These are phyloP conservation scores for Heterotilapia buettikoferi DNA, from an alignment of 2,113 vertebrate species.

Conservation along the genomic window DNA sequence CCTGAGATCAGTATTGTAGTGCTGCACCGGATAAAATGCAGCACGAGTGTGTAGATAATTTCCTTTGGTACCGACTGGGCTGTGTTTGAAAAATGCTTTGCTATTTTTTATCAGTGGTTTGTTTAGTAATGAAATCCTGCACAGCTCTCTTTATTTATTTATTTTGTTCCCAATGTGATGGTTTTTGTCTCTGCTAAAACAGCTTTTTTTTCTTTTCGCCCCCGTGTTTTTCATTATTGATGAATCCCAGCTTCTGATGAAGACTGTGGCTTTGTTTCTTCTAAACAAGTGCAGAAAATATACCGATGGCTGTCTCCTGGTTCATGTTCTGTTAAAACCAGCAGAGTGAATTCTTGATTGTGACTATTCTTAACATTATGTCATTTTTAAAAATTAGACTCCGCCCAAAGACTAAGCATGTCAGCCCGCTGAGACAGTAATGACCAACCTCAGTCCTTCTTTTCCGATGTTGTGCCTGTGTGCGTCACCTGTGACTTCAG, in stretches of 20 bases:
- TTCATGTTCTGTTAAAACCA: conserved; percentile 16
- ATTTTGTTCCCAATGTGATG: conserved; percentile 41
- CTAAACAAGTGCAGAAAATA: conserved; percentile 8
- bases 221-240: not conserved
- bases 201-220: not conserved
- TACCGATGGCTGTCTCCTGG: not conserved
- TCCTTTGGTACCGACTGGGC: conserved; percentile 48
- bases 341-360: conserved; percentile 6
- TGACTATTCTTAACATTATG: conserved; percentile 6
- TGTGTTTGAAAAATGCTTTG: conserved; percentile 55
- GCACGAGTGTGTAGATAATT: conserved; percentile 64
- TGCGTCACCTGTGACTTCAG: conserved; percentile 34
- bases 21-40: conserved; percentile 39
- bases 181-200: conserved; percentile 34
- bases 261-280: conserved; percentile 27
- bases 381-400: conserved; percentile 9
- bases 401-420: conserved; percentile 41
- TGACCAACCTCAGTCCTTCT: conserved; percentile 18
- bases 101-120: conserved; percentile 53
- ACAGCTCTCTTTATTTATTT: conserved; percentile 54
- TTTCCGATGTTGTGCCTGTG: conserved; percentile 41
- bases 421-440: conserved; percentile 10
- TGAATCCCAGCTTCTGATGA: conserved; percentile 24
- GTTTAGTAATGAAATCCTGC: conserved; percentile 40
- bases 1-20: conserved; percentile 49